Base-by-base conservation (phyloP, 2,113 vertebrate species). In the Eolophus roseicapilla region DNA sequence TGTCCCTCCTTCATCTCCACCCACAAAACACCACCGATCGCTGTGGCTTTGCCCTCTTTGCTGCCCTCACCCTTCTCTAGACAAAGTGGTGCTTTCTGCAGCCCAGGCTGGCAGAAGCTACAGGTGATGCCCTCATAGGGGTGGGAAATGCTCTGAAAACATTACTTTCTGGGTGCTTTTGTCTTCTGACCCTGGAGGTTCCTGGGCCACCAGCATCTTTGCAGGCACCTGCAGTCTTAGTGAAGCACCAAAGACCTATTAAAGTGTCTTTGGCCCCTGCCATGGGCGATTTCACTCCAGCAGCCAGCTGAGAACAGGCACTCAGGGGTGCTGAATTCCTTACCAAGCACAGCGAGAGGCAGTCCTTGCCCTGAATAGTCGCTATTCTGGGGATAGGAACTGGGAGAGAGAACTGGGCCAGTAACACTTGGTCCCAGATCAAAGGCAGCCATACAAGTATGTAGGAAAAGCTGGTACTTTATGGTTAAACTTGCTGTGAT, bases 11-110 rank as follows among this genome's bases (percentile, higher is more conserved):
- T 57, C 53, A 5, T 46, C 44, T 53, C 63, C 13, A 0, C 44
- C 39, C 79, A 37, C 37, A 13, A 52, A 62, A 27, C 0, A 0
- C 43, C n/a, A 0, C 17, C 1, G 4, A 4, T n/a, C 0, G 2
- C 8, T 25, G 74, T 2, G 1, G 8, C 62, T 68, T 59, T 29
- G 12, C 15, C 43, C 17, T 33, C 57, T 55, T 49, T 20, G 62
- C 57, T 69, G 3, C 46, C 49, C 5, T 1, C 11, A 2, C 20
- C 0, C 0, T 57, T 44, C 75, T 35, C 69, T n/a, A 7, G 43
- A 5, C n/a, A 15, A 5, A 5, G 9, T 0, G 6, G 6, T 43
- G 33, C 64, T 29, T 63, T 23, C n/a, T 77, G 37, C 41, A 21
- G 29, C 25, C 82, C 2, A 11, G 18, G 68, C 50, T 57, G 53